Evolutionary conservation across 2,113 vertebrate species (phyloP), one percentile per base, ranked within the genome.

Genomic region (Anseranas semipalmata): DNA sequence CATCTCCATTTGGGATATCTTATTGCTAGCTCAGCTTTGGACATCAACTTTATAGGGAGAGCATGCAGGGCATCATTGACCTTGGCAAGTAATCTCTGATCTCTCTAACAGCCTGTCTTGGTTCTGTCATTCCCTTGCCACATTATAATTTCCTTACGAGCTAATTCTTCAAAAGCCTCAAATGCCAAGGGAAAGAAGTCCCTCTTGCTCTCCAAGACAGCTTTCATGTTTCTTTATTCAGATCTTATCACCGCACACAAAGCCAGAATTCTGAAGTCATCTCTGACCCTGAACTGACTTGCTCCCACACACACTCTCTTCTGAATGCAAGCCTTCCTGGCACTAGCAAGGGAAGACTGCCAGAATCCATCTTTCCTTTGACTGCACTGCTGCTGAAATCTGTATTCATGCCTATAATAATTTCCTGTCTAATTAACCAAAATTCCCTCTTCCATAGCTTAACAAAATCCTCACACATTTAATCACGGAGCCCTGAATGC

Each of bases 91-190:
- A 72, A 92, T 68, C 56, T 43, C 24, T n/a, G 50, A 82, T 65
- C 35, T 84, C 59, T 45, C 74, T 41, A 77, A 84, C 43, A 71
- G 60, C 62, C 59, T 75, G 39, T 48, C 81, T 90, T 63, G 7
- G 16, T 87, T 86, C 58, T 86, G n/a, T 52, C 81, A 46, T 72
- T 91, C 66, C 35, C 73, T 67, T 82, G 33, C n/a, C 89, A 56
- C 41, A 35, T 53, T 80, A 22, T 55, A 27, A 86, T 55, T 93
- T 84, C 52, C 48, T 85, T 76, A 84, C 63, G 71, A 73, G 37
- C 10, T 67, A 84, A 95, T 86, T 94, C 72, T 91, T 87, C 79
- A 84, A 65, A 94, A 87, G 45, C 58, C 66, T 86, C 72, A 87
- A 37, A 92, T 37, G 46, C 21, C 58, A 80, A 24, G 60, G 71